A percentile compares a stretch with the other conserved stretches of the same genome.
phyloP scores from a whole-genome alignment of 2,797 vertebrate genomes.

The Lerista edwardsae region DNA sequence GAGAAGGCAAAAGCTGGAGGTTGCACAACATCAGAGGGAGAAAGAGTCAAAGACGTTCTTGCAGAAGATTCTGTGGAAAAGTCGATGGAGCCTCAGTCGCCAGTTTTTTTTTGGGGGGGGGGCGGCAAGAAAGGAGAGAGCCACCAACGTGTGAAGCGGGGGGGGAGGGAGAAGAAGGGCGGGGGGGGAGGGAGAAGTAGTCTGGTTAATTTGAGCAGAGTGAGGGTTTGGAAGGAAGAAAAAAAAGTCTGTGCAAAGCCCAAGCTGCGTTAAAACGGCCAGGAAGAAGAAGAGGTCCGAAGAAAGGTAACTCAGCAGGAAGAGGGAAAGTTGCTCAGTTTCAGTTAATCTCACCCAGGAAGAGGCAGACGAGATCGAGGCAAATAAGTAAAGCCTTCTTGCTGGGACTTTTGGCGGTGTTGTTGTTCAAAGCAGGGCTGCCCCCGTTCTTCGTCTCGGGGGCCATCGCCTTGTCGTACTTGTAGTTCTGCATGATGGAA shows the following conservation, averaged over 20 bases:
- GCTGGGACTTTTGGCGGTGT: slow-evolving; percentile 85
- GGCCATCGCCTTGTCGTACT: slow-evolving; percentile 97
- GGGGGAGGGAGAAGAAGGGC: neutral
- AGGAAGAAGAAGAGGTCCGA: neutral
- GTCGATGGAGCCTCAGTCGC: neutral
- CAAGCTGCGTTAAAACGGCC: too few relatives aligned
- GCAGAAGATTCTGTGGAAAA: neutral
- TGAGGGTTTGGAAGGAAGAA: neutral
- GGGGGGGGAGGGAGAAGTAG: too few relatives aligned
- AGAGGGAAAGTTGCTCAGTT: neutral
- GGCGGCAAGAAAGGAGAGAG: neutral
- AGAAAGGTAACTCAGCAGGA: neutral
- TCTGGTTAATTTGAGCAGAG: slow-evolving; percentile 1
- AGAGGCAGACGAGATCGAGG: slow-evolving; percentile 93
- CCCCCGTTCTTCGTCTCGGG: slow-evolving; percentile 95
- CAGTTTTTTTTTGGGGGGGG: neutral
- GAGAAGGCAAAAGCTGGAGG: neutral
- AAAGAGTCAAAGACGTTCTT: neutral
- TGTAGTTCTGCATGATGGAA: slow-evolving; percentile 91
- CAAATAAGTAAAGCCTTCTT: slow-evolving; percentile 90
- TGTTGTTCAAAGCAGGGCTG: slow-evolving; percentile 89
- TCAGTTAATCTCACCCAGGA: slow-evolving; percentile 89
- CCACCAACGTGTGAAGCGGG: neutral
- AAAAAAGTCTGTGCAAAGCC: neutral
- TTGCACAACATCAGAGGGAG: neutral